Conservation (phyloP, 1,140 invertebrate genomes). For the Spodoptera litura region DNA sequence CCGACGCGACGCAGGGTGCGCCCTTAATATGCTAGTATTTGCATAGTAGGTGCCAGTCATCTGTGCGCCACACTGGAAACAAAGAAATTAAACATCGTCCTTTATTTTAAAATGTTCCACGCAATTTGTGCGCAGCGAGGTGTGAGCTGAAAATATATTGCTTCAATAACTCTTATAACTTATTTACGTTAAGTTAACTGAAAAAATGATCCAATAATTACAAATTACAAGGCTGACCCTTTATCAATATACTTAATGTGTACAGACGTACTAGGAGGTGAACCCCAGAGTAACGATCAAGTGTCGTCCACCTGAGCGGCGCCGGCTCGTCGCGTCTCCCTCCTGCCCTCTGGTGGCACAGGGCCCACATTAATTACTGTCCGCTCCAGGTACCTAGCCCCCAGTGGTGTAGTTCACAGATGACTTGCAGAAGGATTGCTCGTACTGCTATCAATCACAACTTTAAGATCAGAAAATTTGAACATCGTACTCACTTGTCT, state of each 20-base stretch:
- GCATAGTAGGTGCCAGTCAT: slow-evolving; percentile 27
- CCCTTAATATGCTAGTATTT: slow-evolving; percentile 24
- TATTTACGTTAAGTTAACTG: too few relatives aligned
- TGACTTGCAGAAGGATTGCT: not conserved
- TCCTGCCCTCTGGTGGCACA: slow-evolving; percentile 28
- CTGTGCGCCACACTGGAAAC: not conserved
- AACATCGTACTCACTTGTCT: too few relatives aligned
- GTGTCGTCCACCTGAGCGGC: slow-evolving; percentile 60
- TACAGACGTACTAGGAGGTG: too few relatives aligned
- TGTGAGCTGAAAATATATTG: not conserved
- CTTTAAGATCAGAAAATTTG: too few relatives aligned
- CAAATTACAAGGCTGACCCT: too few relatives aligned
- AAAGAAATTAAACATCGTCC: not conserved
- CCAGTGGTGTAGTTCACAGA: slow-evolving; percentile 48
- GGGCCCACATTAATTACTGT: slow-evolving; percentile 73
- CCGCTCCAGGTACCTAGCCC: slow-evolving; percentile 66
- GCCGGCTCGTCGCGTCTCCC: slow-evolving; percentile 56
- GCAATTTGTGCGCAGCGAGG: too few relatives aligned
- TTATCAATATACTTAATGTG: too few relatives aligned
- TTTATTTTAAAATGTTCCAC: not conserved
- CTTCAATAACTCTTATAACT: not conserved
- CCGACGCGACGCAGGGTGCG: slow-evolving; percentile 21
- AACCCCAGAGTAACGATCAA: not conserved
- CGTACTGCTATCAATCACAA: not conserved
- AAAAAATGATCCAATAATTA: too few relatives aligned